A percentile compares a stretch with the other conserved stretches of the same genome.
These are phyloP conservation scores for Dendroctonus ponderosae DNA, from an alignment of 1,140 invertebrate species.

Conservation along the genomic window DNA sequence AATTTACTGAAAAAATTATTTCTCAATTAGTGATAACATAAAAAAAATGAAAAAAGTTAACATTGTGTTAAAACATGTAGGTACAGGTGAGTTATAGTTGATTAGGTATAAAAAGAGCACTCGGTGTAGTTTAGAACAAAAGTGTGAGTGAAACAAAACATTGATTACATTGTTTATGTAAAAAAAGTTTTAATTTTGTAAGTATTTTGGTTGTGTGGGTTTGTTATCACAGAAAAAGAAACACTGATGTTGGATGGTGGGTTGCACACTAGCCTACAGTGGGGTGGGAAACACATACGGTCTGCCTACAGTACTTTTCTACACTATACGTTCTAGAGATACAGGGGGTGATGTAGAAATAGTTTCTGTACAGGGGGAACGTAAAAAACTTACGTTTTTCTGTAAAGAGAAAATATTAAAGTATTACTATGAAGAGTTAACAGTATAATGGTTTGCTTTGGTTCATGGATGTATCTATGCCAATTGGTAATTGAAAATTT, in stretches of 20 bases:
- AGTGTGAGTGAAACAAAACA: no score
- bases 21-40: no score
- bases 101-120: constrained; percentile 13
- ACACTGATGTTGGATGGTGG: neutral
- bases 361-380: constrained; percentile 27
- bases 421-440: no score
- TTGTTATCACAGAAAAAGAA: constrained; percentile 10
- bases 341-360: constrained; percentile 16
- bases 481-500: no score
- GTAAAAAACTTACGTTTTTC: constrained; percentile 43
- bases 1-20: no score
- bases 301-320: constrained; percentile 24
- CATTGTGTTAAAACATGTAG: neutral
- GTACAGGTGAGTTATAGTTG: constrained; percentile 4
- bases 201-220: no score
- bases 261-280: constrained; percentile 21
- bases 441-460: no score
- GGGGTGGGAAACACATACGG: constrained; percentile 33
- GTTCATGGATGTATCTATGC: no score
- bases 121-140: constrained; percentile 22
- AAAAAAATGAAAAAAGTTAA: no score
- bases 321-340: constrained; percentile 2
- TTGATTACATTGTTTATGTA: no score
- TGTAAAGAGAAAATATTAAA: constrained; percentile 37
- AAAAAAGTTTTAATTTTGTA: no score